A percentile compares a stretch with the other conserved stretches of the same genome.
Conservation (phyloP, 2,797 vertebrate genomes). For the Pachyuromys duprasi region DNA sequence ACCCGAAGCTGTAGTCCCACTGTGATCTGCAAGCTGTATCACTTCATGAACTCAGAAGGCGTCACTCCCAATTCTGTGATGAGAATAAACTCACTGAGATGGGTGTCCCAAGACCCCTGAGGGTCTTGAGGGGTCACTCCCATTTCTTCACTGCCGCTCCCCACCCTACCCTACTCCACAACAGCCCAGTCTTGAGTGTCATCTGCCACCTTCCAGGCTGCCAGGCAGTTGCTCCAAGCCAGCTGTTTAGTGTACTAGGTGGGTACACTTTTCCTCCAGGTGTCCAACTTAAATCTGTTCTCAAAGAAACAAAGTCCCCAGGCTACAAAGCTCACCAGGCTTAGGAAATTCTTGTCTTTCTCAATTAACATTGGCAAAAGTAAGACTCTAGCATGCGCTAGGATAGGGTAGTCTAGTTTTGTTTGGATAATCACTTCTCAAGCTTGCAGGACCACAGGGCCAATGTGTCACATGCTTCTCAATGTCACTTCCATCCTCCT, state of each 20-base stretch:
- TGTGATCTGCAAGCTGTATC: background rate
- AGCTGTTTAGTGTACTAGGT: accelerated
- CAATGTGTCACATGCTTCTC: background rate
- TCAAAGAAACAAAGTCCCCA: background rate
- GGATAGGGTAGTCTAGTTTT: background rate
- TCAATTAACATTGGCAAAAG: background rate
- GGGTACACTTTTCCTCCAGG: background rate
- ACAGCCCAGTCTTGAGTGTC: accelerated
- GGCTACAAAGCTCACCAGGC: no score
- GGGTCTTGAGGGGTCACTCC: accelerated
- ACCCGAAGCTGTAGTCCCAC: accelerated
- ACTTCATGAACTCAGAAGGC: background rate
- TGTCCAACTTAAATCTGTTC: background rate
- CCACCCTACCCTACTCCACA: accelerated
- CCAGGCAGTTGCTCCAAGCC: background rate
- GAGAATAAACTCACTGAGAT: background rate
- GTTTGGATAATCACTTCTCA: background rate
- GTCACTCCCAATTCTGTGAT: background rate
- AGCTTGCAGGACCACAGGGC: background rate
- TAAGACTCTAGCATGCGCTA: background rate
- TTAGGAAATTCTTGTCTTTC: background rate
- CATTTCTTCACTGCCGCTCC: background rate
- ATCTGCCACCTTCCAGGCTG: accelerated
- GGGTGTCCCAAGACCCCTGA: no score
- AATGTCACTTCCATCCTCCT: background rate